phyloP scores from a whole-genome alignment of 2,797 vertebrate genomes.

The Characodon lateralis region DNA sequence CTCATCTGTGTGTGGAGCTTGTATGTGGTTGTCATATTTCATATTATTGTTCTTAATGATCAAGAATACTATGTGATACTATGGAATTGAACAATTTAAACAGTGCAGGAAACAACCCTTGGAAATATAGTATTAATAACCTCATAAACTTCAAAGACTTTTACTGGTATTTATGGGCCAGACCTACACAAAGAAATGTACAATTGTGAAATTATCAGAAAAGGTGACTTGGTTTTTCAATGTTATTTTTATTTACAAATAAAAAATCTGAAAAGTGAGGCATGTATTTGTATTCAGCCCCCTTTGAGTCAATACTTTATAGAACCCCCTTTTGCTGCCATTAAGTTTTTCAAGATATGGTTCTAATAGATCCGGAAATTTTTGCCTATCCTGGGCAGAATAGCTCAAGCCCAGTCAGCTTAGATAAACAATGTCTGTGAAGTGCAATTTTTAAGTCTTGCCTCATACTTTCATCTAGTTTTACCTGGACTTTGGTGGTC shows the following conservation, averaged over 20 bases:
- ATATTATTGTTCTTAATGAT: slow-evolving; percentile 5
- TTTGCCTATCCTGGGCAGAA: not conserved
- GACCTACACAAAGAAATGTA: too few relatives aligned
- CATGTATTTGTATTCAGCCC: too few relatives aligned
- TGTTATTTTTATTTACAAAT: too few relatives aligned
- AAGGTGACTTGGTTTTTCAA: too few relatives aligned
- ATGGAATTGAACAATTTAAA: slow-evolving; percentile 10
- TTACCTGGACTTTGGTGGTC: not conserved
- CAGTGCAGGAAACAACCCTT: not conserved
- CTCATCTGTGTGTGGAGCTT: slow-evolving; percentile 7
- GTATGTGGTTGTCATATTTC: slow-evolving; percentile 8
- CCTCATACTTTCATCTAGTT: not conserved
- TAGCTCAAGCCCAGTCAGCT: not conserved
- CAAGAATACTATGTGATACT: not conserved
- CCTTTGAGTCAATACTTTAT: too few relatives aligned
- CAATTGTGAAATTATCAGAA: too few relatives aligned
- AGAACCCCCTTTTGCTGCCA: not conserved
- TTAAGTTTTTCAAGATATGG: not conserved
- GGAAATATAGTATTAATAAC: not conserved
- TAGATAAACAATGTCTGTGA: not conserved
- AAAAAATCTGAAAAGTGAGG: too few relatives aligned
- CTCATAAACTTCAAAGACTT: not conserved
- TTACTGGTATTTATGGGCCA: too few relatives aligned
- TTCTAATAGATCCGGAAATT: too few relatives aligned
- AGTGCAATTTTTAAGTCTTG: not conserved